Evolutionary conservation across 2,797 vertebrate species (phyloP), one percentile per base, ranked within the genome.

Genomic region (Halcyon smyrnensis): DNA sequence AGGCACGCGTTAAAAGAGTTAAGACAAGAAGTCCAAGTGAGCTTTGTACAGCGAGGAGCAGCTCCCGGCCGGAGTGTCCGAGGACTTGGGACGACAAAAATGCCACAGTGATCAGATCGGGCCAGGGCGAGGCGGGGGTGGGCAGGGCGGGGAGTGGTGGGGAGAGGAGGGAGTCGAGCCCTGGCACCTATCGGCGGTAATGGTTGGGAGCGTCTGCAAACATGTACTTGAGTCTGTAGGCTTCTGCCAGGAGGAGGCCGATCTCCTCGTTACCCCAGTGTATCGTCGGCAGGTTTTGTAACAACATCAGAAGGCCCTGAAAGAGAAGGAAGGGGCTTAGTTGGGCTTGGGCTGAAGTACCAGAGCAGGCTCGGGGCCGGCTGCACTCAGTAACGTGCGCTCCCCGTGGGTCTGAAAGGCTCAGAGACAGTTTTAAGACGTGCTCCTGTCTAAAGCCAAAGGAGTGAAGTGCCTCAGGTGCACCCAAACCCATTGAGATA

Each of bases 241-340:
- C 99, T 98, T 99, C 99, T 0, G 99, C 99, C 25, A 99, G 98
- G 48, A 99, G 99, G 67, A 99, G 99, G 60, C 99, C 99, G 30
- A 99, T 99, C 96, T 99, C 99, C 94, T 99, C 99, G 3, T 99
- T 99, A 46, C 99, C 99, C 99, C 99, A 99, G 96, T 99, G 99
- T 97, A 99, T 99, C 12, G 99, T 99, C 46, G 99, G 99, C 80
- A 99, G 98, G 97, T 99, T 99, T 97, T 99, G 99, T 65, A 99
- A 98, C 88, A 99, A 98, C 98, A 99, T 99, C 68, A 99, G 98
- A 73, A 99, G 99, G 85, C 99, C 99, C 99, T 99, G 97, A 16
- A 98, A 97, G 24, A 45, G 60, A 79, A 79, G 85, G 64, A 81
- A 79, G 82, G 50, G 34, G 63, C 32, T 90, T 12, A 73, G 71